Conservation (phyloP, 2,113 vertebrate species). For the Sapayoa aenigma region DNA sequence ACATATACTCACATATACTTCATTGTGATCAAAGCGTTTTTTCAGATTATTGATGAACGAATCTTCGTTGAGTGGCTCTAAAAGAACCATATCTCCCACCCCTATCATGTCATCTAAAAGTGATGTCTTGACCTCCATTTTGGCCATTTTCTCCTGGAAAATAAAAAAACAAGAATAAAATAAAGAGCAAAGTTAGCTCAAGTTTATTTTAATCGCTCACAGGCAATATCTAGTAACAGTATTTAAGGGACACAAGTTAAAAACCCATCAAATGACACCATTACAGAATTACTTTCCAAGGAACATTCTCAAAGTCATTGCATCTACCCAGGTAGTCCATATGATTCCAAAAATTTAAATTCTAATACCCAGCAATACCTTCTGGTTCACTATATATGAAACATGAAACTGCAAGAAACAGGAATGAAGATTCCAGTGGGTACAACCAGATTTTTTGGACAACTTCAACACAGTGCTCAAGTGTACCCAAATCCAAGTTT, state of each 20-base stretch:
- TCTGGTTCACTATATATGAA: background rate
- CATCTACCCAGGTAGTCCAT: background rate
- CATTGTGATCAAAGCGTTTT: slow-evolving; percentile 91
- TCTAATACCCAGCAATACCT: background rate
- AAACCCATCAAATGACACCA: background rate
- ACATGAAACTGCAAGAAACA: background rate
- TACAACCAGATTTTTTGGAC: background rate
- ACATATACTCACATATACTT: slow-evolving; percentile 90
- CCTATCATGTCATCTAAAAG: slow-evolving; percentile 98
- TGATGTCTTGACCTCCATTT: slow-evolving; percentile 96
- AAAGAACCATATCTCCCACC: slow-evolving; percentile 96
- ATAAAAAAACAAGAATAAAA: background rate
- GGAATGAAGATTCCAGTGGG: background rate
- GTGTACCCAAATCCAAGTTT: background rate
- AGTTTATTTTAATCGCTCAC: background rate
- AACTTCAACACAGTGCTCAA: background rate
- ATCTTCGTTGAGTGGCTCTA: slow-evolving; percentile 91
- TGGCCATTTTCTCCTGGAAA: slow-evolving; percentile 80
- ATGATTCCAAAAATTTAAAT: background rate
- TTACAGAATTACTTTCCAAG: background rate
- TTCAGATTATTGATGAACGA: slow-evolving; percentile 90
- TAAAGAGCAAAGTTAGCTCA: background rate
- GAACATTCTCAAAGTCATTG: background rate
- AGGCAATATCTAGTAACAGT: background rate
- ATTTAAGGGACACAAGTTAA: background rate